Percentiles rank a stretch among this genome's conserved stretches.
Conservation (phyloP, 2,888 invertebrate genomes). For the Acanthosepion pharaonis region DNA sequence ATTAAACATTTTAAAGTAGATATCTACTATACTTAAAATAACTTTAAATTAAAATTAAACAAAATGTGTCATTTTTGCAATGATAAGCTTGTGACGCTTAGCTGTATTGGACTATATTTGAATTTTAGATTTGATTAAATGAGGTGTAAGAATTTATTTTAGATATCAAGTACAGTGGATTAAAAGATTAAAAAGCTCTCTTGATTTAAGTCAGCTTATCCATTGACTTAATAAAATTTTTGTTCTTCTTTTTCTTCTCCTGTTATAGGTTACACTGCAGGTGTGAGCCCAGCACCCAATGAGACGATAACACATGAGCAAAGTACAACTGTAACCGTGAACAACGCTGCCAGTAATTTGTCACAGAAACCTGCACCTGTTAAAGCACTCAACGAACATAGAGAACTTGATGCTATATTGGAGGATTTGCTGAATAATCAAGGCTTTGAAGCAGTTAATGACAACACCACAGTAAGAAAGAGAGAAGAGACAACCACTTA, state of each 20-base stretch:
- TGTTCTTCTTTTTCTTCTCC: not conserved
- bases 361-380: constrained; percentile 49
- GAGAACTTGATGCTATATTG: constrained; percentile 72
- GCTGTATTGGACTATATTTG: too few relatives aligned
- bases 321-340: not conserved
- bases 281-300: not conserved
- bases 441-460: constrained; percentile 52
- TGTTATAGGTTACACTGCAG: constrained; percentile 33
- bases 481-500: constrained; percentile 59
- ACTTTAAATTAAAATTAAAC: too few relatives aligned
- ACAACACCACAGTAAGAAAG: constrained; percentile 58
- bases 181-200: not conserved
- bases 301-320: not conserved
- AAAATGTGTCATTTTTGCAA: too few relatives aligned
- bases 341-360: not conserved
- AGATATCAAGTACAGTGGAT: not conserved
- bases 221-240: not conserved
- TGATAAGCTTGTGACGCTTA: too few relatives aligned
- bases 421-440: constrained; percentile 72
- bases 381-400: constrained; percentile 66
- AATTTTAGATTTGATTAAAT: too few relatives aligned
- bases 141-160: too few relatives aligned
- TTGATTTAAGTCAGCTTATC: not conserved
- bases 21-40: too few relatives aligned
- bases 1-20: too few relatives aligned